phyloP scores from a whole-genome alignment of 30 jellyfish, hydroid and myxozoan species.

The Hydra vulgaris region DNA sequence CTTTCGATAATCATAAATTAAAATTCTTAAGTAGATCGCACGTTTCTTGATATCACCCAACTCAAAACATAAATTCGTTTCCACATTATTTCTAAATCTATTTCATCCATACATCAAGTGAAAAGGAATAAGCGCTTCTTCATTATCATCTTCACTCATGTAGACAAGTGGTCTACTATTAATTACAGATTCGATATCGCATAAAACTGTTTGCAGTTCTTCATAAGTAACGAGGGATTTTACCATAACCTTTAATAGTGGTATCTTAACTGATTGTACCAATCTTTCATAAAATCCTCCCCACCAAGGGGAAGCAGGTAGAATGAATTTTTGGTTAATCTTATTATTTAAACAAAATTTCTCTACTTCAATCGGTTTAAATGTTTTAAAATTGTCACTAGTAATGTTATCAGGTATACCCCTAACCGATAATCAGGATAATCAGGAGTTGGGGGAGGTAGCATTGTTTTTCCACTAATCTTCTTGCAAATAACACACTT shows the following conservation, averaged over 20 bases:
- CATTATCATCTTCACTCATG: constrained; percentile 18
- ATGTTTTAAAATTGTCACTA: constrained; percentile 39
- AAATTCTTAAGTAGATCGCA: too few relatives aligned
- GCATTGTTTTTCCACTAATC: too few relatives aligned
- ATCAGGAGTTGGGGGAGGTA: too few relatives aligned
- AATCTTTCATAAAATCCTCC: constrained; percentile 33
- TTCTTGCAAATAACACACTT: too few relatives aligned
- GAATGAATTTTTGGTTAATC: constrained; percentile 15
- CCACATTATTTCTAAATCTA: too few relatives aligned
- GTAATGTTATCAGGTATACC: too few relatives aligned
- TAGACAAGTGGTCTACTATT: constrained; percentile 30
- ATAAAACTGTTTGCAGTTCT: constrained; percentile 23
- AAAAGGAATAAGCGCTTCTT: too few relatives aligned
- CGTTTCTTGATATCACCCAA: too few relatives aligned
- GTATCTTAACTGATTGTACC: constrained; percentile 12
- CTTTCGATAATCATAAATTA: too few relatives aligned
- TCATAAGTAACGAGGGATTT: constrained; percentile 6
- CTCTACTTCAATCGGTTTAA: constrained; percentile 27
- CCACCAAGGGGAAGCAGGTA: constrained; percentile 41
- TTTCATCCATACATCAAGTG: too few relatives aligned
- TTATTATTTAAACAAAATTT: background rate
- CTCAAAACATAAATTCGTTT: too few relatives aligned
- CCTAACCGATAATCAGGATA: too few relatives aligned
- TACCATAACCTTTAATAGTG: background rate
- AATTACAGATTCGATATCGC: constrained; percentile 22